These are phyloP conservation scores for Pteria penguin DNA, from an alignment of 2,888 invertebrate genomes.

Conservation along the genomic window DNA sequence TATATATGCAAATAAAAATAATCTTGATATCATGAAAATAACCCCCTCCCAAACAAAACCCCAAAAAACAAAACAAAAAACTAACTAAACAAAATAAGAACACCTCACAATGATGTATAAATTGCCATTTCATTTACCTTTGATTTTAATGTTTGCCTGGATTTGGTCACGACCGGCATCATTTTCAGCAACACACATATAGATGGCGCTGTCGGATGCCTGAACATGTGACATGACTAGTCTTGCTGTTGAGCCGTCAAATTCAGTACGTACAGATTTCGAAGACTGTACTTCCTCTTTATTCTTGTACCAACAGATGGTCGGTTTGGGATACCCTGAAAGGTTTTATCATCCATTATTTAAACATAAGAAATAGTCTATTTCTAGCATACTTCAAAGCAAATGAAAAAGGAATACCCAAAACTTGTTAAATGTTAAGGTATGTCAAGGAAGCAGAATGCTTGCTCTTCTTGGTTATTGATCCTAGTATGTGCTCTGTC, in stretches of 20 bases:
- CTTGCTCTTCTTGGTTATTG: too few species aligned
- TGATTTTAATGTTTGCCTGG: constrained; percentile 46
- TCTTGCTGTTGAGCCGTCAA: constrained; percentile 54
- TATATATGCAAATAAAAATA: too few species aligned
- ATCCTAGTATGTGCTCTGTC: too few species aligned
- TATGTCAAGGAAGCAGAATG: too few species aligned
- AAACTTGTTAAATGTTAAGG: too few species aligned
- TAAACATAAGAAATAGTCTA: too few species aligned
- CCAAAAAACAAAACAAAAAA: too few species aligned
- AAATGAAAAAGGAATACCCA: too few species aligned
- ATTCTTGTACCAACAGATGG: constrained; percentile 60
- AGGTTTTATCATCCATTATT: too few species aligned
- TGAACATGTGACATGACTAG: constrained; percentile 53
- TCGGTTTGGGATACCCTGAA: constrained; percentile 58
- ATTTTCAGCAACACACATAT: constrained; percentile 62
- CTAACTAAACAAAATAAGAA: not conserved
- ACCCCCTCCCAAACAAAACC: too few species aligned
- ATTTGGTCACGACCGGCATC: constrained; percentile 58
- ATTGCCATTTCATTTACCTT: not conserved
- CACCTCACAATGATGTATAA: not conserved
- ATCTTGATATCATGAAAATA: too few species aligned
- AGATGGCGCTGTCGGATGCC: constrained; percentile 49
- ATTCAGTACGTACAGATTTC: constrained; percentile 51
- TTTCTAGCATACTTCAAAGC: too few species aligned
- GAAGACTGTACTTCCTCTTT: constrained; percentile 53